These are phyloP conservation scores for Crypturellus undulatus DNA, from an alignment of 2,113 vertebrate genomes.

Conservation along the genomic window DNA sequence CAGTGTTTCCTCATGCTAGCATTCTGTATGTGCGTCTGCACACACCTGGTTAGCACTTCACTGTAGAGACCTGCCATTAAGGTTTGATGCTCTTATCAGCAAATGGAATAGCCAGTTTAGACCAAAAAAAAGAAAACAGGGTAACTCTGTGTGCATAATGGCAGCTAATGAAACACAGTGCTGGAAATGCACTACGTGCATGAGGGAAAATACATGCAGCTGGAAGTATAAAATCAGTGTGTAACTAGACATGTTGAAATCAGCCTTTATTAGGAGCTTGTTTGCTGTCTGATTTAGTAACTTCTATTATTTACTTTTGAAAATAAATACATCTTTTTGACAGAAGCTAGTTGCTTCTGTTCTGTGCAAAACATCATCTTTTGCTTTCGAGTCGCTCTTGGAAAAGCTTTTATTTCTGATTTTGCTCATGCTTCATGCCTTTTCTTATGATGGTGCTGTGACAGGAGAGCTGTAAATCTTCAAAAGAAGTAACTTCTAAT, in stretches of 20 bases:
- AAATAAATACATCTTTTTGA: not conserved
- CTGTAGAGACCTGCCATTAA: not conserved
- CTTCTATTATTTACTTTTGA: not conserved
- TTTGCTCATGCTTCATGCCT: not conserved
- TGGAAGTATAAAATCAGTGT: not conserved
- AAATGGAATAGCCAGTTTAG: not conserved
- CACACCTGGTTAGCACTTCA: fast-evolving
- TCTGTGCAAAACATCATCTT: not conserved
- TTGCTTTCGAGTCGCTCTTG: not conserved
- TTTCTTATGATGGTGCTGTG: not conserved
- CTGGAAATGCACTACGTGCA: not conserved
- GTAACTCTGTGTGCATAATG: not conserved
- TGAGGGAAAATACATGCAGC: not conserved
- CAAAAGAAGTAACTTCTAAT: not conserved
- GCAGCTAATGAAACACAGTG: not conserved
- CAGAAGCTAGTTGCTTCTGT: not conserved
- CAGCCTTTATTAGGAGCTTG: not conserved
- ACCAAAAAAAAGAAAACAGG: not conserved
- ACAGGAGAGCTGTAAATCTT: not conserved
- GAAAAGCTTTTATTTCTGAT: not conserved
- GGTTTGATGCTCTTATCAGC: not conserved
- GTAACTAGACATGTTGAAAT: not conserved
- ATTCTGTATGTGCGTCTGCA: not conserved
- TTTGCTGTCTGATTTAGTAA: not conserved
- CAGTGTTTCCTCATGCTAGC: not conserved